Base-by-base conservation (phyloP, 1,140 invertebrate species). In the Harpegnathos saltator region DNA sequence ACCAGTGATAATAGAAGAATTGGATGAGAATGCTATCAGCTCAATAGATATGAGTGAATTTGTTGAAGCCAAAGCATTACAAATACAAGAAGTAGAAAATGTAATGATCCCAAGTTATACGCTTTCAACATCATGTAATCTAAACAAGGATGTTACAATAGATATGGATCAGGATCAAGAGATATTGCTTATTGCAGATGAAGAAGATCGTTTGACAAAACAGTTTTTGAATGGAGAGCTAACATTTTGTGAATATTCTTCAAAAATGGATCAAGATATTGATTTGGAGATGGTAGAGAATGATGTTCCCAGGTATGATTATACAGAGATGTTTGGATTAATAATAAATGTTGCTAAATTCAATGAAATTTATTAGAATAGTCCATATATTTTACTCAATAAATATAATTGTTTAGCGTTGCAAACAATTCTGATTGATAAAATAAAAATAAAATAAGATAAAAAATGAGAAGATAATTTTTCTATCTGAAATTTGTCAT, bases 191-290 rank as follows among this genome's bases (percentile, higher is more conserved):
- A 85, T 74, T 29, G 82, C 86, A 15, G 93, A 94, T 38, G 93
- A 95, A 81, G 95, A 96, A 89, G 94, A 95, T 83, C 88, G 90
- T 26, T 90, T 97, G 22, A 97, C 96, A 0, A 95, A 95, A 82
- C 96, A 96, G 85, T 97, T 96, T 94, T 92, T 97, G 59, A 95
- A 95, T 90, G 96, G 96, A 11, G 95, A 96, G 90, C 94, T 96
- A 87, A 95, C 96, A 52, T 97, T 97, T 87, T 95, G 95, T 9
- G 96, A 97, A 80, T 97, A 96, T 92, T 96, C 89, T n/a, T 92
- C 83, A 9, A 92, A 83, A 85, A 92, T 92, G 89, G 91, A 92
- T 81, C 89, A 90, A 19, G 90, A 89, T 78, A 82, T 63, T 38
- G 92, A 93, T 54, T 44, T 82, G 50, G 93, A 93, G 81, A 82